Base-by-base conservation (phyloP, 2,113 vertebrate species). In the Chaetodon auriga region DNA sequence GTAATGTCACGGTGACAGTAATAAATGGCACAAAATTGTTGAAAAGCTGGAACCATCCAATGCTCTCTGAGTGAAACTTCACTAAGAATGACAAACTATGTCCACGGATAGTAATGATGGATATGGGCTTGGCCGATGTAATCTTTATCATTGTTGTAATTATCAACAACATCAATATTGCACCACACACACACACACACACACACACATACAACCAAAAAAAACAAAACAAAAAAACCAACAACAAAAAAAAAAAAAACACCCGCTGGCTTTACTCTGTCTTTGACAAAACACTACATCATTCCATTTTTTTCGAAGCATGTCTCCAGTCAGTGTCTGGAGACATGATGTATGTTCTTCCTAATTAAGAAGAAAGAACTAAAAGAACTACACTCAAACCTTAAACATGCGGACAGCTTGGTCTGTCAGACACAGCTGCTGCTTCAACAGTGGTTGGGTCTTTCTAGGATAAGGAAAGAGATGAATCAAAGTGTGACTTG, bases 81-180 rank as follows among this genome's bases (percentile, higher is more conserved):
- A 18, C 55, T 36, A 70, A 76, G 54, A 77, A 74, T 81, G 68
- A 89, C 66, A 72, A 87, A 91, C 84, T 79, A 58, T 68, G 10
- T 45, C 3, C 25, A 73, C 45, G 66, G 82, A 90, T 61, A 80
- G 79, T 0, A 2, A 80, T 89, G 80, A 91, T 92, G 85, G 80
- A 92, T 90, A 83, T 43, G 53, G 41, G 73, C 36, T 85, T 54
- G 75, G 66, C 82, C 9, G 78, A 55, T 88, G 65, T 89, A 85
- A 92, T 90, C 85, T 90, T 90, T 87, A 92, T 91, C 86, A 93
- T 86, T 87, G 76, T 83, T 90, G 64, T 78, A 81, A 88, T 89
- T 84, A 88, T 93, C 80, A 86, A 87, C 83, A 78, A 68, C 83
- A 92, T 89, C 82, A 90, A 91, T 87, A 83, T 78, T 65, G 38